These are phyloP conservation scores for Acestrorhynchus altus DNA, from an alignment of 2,797 vertebrate species.

Conservation along the genomic window DNA sequence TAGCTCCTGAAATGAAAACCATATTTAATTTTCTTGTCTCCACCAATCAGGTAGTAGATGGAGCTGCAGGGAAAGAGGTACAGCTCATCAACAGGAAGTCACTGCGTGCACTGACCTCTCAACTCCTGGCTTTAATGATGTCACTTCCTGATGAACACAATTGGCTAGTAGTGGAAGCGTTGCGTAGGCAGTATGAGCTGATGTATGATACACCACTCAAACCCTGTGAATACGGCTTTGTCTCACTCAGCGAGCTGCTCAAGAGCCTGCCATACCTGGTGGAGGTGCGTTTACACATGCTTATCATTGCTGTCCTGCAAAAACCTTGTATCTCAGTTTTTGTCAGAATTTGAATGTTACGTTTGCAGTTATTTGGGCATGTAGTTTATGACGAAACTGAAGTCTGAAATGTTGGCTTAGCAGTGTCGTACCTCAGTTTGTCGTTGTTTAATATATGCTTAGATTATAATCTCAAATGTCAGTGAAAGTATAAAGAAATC, in stretches of 20 bases:
- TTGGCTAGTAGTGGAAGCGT: slow-evolving; percentile 81
- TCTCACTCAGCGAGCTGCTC: slow-evolving; percentile 91
- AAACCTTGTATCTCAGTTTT: no score
- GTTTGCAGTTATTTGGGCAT: no score
- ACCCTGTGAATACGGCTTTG: slow-evolving; percentile 97
- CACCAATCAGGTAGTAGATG: slow-evolving; percentile 82
- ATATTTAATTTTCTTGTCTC: not conserved
- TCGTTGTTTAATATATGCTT: no score
- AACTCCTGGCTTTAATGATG: slow-evolving; percentile 92
- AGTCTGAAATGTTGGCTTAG: no score
- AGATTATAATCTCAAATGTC: no score
- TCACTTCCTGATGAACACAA: slow-evolving; percentile 82
- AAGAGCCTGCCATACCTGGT: slow-evolving; percentile 95
- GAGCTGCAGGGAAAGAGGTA: slow-evolving; percentile 84
- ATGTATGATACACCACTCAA: slow-evolving; percentile 82
- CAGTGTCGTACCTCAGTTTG: no score
- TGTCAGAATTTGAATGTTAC: no score
- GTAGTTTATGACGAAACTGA: no score
- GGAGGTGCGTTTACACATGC: slow-evolving; percentile 77
- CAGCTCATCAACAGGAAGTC: slow-evolving; percentile 97
- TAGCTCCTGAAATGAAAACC: no score
- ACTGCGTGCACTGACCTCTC: slow-evolving; percentile 88
- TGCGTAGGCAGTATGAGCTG: slow-evolving; percentile 82
- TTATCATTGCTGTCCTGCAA: no score
- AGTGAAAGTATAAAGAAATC: no score